Percentiles rank a stretch among this genome's conserved stretches.
Evolutionary conservation across 2,888 invertebrate species (phyloP).

Genomic region (Camponotus fellah): DNA sequence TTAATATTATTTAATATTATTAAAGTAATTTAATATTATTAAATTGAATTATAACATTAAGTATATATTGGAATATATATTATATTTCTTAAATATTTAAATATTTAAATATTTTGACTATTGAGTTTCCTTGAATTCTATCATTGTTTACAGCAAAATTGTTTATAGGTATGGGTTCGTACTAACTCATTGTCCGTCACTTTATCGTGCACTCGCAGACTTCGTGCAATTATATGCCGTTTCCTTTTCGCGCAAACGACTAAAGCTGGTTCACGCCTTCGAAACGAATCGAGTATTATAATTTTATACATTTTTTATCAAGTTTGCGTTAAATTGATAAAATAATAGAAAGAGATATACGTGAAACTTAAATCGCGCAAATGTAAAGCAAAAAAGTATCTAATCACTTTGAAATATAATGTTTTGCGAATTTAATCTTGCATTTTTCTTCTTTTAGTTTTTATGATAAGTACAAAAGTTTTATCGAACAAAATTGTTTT

Average conservation of each 20-base stretch:
- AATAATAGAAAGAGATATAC: too few species aligned
- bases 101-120: too few species aligned
- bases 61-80: too few species aligned
- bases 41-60: too few species aligned
- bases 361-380: too few species aligned
- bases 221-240: neutral
- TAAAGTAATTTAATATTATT: too few species aligned
- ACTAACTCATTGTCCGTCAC: neutral
- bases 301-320: neutral
- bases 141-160: neutral
- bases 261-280: neutral
- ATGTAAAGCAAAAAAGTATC: too few species aligned
- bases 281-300: neutral
- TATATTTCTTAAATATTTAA: too few species aligned
- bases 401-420: too few species aligned
- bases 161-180: neutral
- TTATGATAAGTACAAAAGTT: neutral
- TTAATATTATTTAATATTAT: too few species aligned
- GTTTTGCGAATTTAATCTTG: too few species aligned
- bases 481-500: neutral
- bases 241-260: neutral
- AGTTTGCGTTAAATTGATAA: neutral
- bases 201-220: neutral
- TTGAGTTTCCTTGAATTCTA: neutral
- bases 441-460: neutral